phyloP scores from a whole-genome alignment of 2,113 vertebrate species.

The Leucosticte australis region DNA sequence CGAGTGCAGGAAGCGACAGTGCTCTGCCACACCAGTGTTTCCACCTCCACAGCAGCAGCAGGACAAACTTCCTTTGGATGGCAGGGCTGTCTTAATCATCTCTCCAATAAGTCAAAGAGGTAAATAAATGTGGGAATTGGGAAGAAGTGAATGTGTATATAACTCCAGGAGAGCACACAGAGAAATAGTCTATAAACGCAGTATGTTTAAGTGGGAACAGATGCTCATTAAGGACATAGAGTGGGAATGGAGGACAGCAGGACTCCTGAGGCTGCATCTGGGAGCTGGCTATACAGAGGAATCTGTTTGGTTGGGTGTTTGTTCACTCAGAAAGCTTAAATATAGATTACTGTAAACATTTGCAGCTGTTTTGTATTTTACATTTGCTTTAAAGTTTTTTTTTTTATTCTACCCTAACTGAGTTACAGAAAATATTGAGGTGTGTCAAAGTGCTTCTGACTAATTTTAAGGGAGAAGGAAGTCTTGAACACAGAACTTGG shows the following conservation, averaged over 20 bases:
- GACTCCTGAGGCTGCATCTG: background rate
- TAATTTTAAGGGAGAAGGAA: background rate
- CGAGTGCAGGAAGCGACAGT: background rate
- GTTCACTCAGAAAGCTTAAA: background rate
- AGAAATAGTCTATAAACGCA: background rate
- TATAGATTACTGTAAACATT: background rate
- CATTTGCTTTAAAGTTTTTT: background rate
- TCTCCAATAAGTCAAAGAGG: background rate
- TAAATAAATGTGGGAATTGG: background rate
- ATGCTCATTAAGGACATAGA: background rate
- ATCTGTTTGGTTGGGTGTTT: background rate
- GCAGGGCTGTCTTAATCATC: background rate
- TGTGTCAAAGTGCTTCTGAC: background rate
- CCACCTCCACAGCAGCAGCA: background rate
- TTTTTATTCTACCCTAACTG: background rate
- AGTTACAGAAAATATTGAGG: background rate
- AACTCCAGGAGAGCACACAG: background rate
- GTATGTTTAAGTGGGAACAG: background rate
- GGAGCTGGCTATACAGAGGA: background rate
- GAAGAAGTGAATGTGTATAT: background rate
- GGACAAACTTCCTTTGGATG: background rate
- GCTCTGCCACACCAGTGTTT: background rate
- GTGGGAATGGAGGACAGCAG: background rate
- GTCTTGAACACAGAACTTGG: background rate
- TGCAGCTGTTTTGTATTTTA: background rate